Base-by-base conservation (phyloP, 1,140 invertebrate genomes). In the Psix sp. region DNA sequence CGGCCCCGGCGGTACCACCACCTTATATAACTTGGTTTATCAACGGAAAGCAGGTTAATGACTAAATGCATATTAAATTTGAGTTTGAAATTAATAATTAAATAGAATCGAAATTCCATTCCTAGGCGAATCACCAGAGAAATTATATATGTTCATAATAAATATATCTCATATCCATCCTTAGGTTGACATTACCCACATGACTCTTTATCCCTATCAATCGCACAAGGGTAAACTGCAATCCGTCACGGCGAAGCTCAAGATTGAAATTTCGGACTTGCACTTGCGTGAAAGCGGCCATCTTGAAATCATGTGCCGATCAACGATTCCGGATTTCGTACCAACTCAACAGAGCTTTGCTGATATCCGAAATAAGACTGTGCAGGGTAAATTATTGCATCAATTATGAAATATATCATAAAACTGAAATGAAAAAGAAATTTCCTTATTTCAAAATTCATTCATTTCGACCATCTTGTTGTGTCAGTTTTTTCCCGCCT, bases 21-120 rank as follows among this genome's bases (percentile, higher is more conserved):
- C 93, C 94, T 3, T 90, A 94, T 77, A 90, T 95, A 78, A 93
- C 92, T 43, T 95, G 94, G 94, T 89, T 94, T 72, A 91, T 95
- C 79, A 95, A 95, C 84, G 92, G 91, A 66, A 89, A 92, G 81
- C 92, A 93, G 91, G 93, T 94, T 89, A 89, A 13, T 35, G n/a
- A 6, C 6, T 35, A 2, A 2, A 13, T 35, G 3, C 7, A 35
- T 46, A 18, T 21, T 13, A 18, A 36, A 46, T n/a, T n/a, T n/a
- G n/a, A n/a, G n/a, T n/a, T n/a, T n/a, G n/a, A n/a, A n/a, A n/a
- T n/a, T n/a, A n/a, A n/a, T n/a, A n/a, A n/a, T n/a, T n/a, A n/a
- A n/a, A n/a, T n/a, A n/a, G n/a, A n/a, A n/a, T n/a, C n/a, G n/a
- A n/a, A n/a, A n/a, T n/a, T n/a, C n/a, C n/a, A n/a, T n/a, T n/a